Evolutionary conservation across 1,140 invertebrate species (phyloP), one percentile per base, ranked within the genome.

Genomic region (Microplitis demolitor): DNA sequence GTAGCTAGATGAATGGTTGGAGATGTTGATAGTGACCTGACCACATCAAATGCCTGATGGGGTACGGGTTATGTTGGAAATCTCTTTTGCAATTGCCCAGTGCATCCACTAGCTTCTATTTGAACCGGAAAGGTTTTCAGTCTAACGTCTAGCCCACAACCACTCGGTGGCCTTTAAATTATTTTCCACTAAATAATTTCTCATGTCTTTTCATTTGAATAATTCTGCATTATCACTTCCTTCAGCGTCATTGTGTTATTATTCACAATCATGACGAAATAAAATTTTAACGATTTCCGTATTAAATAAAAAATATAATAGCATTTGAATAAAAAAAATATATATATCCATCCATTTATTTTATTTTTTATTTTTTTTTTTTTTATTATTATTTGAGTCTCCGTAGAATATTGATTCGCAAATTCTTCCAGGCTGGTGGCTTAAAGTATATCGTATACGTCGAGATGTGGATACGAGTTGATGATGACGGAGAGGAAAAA

Each of bases 321-420:
- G 6, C 1, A 5, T 45, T 45, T 45, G 31, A 62, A 70, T 56
- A 53, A 6, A 66, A 66, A 14, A 53, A 51, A 33, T 53, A 66
- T 24, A 66, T 64, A 53, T 9, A 16, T 45, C 24, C 37, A 50
- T 31, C n/a, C 45, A 66, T 66, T 16, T 51, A 13, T 62, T 6
- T 11, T 31, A 11, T 53, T 45, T 66, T 31, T 51, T 33, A 9
- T 45, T 31, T 33, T 31, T 1, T n/a, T 66, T 66, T 66, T 53
- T 33, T 14, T 24, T 11, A 33, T 31, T 53, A 45, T 51, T 53
- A 53, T 53, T 51, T 66, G 45, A 53, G 56, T 62, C 66, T 66
- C 31, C 13, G 50, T 54, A 60, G 76, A 79, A 77, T 79, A 79
- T 80, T 77, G 79, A 80, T 80, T 78, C 64, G 34, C 45, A 60